Evolutionary conservation across 2,888 invertebrate species (phyloP).

Genomic region (Venusia cambrica): DNA sequence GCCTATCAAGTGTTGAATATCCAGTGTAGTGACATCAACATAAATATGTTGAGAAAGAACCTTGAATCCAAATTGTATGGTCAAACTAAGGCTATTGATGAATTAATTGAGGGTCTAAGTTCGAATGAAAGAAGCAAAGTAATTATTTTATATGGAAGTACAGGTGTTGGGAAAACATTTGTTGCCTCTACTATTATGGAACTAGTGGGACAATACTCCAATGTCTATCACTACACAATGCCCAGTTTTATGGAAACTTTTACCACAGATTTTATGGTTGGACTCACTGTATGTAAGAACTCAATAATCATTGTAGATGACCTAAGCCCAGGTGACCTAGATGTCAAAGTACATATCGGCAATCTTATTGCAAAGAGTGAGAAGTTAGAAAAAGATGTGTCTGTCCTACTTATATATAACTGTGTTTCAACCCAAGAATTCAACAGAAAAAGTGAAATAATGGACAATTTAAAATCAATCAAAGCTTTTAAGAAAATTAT

Average conservation of each 20-base stretch:
- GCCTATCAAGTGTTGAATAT: conserved; percentile 41
- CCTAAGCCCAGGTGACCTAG: conserved; percentile 44
- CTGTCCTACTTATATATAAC: conserved; percentile 61
- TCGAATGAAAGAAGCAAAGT: conserved; percentile 46
- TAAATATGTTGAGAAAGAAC: conserved; percentile 35
- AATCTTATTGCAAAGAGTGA: conserved; percentile 53
- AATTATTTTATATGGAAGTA: conserved; percentile 64
- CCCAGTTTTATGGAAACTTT: conserved; percentile 55
- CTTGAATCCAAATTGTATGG: conserved; percentile 54
- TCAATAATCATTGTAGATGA: conserved; percentile 63
- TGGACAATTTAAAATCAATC: conserved; percentile 42
- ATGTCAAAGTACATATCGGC: conserved; percentile 41
- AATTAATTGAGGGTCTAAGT: conserved; percentile 46
- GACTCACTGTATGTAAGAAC: conserved; percentile 55
- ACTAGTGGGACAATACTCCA: conserved; percentile 46
- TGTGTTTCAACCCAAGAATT: conserved; percentile 44
- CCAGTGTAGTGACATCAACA: conserved; percentile 48
- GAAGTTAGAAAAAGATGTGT: conserved; percentile 48
- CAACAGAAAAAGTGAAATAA: conserved; percentile 48
- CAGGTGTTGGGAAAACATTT: conserved; percentile 71
- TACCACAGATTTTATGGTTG: conserved; percentile 55
- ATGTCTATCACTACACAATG: conserved; percentile 69
- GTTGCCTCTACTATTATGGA: conserved; percentile 55
- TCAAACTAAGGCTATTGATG: conserved; percentile 48
- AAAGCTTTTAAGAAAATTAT: conserved; percentile 48